phyloP scores from a whole-genome alignment of 2,888 invertebrate species.

The Drosophila mulleri region DNA sequence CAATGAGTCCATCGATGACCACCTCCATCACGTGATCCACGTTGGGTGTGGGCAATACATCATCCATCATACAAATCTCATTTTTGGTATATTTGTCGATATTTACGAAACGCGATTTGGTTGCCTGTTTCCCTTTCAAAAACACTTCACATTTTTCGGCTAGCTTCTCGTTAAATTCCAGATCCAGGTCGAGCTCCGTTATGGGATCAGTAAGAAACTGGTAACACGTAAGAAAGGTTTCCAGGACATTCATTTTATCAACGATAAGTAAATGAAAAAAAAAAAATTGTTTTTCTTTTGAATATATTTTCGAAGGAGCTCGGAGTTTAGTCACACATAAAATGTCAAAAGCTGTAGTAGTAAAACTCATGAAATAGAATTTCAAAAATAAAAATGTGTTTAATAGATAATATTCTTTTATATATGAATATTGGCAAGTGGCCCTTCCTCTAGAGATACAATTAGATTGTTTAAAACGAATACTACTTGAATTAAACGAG shows the following conservation, averaged over 20 bases:
- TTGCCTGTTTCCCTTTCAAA: constrained; percentile 25
- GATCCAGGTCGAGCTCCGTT: constrained; percentile 43
- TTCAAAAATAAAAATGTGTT: not conserved
- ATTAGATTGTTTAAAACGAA: not conserved
- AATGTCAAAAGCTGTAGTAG: not conserved
- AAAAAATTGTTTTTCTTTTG: constrained; percentile 3
- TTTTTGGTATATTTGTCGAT: constrained; percentile 47
- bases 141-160: constrained; percentile 30
- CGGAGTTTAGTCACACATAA: not conserved
- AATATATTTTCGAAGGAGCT: not conserved
- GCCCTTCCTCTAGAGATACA: not conserved
- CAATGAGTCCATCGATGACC: constrained; percentile 31
- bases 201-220: constrained; percentile 47
- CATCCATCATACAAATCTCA: constrained; percentile 44
- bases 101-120: constrained; percentile 25
- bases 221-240: constrained; percentile 48
- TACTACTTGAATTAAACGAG: not conserved
- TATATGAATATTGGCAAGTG: not conserved
- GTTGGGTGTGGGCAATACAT: constrained; percentile 38
- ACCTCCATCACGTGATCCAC: constrained; percentile 36
- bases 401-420: not conserved
- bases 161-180: constrained; percentile 32
- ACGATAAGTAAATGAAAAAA: not conserved
- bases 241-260: constrained; percentile 40
- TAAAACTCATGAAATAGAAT: too few relatives aligned